phyloP scores from a whole-genome alignment of 2,797 vertebrate genomes.

The Sebastolobus alascanus region DNA sequence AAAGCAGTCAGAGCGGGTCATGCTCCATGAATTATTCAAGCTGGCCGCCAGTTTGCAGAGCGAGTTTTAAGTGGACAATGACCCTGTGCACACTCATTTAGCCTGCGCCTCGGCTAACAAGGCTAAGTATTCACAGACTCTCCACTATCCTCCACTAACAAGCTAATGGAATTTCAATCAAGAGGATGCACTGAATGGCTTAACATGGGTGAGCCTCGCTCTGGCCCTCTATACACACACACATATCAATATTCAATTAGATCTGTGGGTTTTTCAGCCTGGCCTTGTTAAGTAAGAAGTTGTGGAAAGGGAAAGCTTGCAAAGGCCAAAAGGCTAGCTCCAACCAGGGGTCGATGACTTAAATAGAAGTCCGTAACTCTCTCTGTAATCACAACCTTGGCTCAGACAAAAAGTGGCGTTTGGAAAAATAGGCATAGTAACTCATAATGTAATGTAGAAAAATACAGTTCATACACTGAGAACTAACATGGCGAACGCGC shows the following conservation, averaged over 20 bases:
- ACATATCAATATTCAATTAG: slow-evolving; percentile 86
- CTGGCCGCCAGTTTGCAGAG: slow-evolving; percentile 72
- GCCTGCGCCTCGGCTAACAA: slow-evolving; percentile 82
- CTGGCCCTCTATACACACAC: slow-evolving; percentile 62
- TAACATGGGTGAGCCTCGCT: slow-evolving; percentile 71
- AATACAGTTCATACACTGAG: slow-evolving; percentile 28
- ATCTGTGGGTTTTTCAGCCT: slow-evolving; percentile 74
- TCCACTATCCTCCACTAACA: slow-evolving; percentile 82
- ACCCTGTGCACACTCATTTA: slow-evolving; percentile 85
- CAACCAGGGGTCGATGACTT: slow-evolving; percentile 61
- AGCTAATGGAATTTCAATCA: slow-evolving; percentile 88
- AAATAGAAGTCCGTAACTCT: slow-evolving; percentile 59
- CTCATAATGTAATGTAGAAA: slow-evolving; percentile 31
- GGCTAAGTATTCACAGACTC: slow-evolving; percentile 81
- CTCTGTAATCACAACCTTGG: slow-evolving; percentile 65
- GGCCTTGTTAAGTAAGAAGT: slow-evolving; percentile 79
- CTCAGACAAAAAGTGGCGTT: slow-evolving; percentile 36
- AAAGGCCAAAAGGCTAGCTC: slow-evolving; percentile 70
- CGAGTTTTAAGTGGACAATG: slow-evolving; percentile 86
- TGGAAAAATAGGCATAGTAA: slow-evolving; percentile 23
- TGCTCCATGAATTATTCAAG: slow-evolving; percentile 84
- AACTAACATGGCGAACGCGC: slow-evolving; percentile 19
- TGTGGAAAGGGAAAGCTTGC: slow-evolving; percentile 69
- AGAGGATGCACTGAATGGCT: slow-evolving; percentile 82
- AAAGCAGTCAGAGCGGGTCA: slow-evolving; percentile 76